Evolutionary conservation across 2,113 vertebrate genomes (phyloP).

Genomic region (Parotia lawesii): DNA sequence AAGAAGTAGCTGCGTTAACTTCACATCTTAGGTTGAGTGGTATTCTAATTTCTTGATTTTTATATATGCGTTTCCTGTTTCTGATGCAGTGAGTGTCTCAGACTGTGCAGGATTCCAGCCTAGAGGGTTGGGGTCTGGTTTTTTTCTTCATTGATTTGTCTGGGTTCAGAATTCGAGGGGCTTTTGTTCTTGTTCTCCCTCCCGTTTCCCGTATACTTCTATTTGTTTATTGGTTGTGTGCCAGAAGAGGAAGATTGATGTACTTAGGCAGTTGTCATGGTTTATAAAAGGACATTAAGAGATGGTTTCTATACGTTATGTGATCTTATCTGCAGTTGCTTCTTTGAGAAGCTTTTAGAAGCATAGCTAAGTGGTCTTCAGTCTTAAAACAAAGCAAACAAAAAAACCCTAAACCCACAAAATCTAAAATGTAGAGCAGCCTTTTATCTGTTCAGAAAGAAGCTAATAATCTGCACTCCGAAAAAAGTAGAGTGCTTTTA

Average conservation of each 20-base stretch:
- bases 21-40: not conserved
- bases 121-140: not conserved
- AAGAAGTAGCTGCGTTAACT: accelerated
- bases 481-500: not conserved
- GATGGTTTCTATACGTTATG: not conserved
- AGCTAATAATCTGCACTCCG: accelerated
- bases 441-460: not conserved
- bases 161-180: not conserved
- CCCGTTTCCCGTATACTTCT: not conserved
- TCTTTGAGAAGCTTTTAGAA: not conserved
- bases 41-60: not conserved
- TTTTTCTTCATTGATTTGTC: not conserved
- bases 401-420: not conserved
- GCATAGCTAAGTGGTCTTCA: not conserved
- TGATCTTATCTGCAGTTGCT: not conserved
- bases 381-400: not conserved
- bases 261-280: not conserved
- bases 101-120: not conserved
- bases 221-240: not conserved
- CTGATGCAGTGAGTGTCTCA: not conserved
- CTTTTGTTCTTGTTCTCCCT: not conserved
- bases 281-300: not conserved
- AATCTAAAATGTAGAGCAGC: not conserved
- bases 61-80: not conserved
- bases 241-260: not conserved